Base-by-base conservation (phyloP, 2,888 invertebrate genomes). In the Spilosoma lubricipeda region DNA sequence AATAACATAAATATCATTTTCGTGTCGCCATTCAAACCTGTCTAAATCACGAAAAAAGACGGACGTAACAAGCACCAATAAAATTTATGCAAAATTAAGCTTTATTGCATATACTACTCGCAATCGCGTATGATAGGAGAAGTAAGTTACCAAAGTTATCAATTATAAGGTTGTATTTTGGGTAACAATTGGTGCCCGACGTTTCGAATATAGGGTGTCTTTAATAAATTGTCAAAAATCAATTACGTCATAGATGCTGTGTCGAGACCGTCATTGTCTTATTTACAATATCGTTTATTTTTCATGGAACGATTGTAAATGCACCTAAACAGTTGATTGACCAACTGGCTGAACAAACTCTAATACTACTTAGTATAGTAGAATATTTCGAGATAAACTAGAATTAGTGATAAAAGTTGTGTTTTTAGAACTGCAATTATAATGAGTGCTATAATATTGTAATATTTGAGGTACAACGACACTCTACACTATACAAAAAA, bases 41-140 rank as follows among this genome's bases (percentile, higher is more conserved):
- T 74, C 71, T 63, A 56, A 78, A 77, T 77, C 59, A 77, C 71
- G 77, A 82, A 78, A 75, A 73, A 67, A 68, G 69, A 71, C 15
- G 72, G 79, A 85, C 77, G 71, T 78, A 78, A 84, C 78, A 84
- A 85, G 81, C 79, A 85, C 77, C 63, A 80, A 78, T 76, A 77
- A 75, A 82, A 79, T 77, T 71, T 79, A 79, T 75, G 80, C 77
- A 80, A 79, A 80, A 72, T 27, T 79, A 77, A 80, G 73, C 70
- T 75, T 78, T 77, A 75, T 77, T 79, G 77, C 79, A 78, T 72
- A 73, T 68, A 48, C 48, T 30, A 52, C 23, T 59, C 30, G 42
- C 39, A 48, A 18, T 67, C 27, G 7, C 5, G 30, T 30, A 1
- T 59, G 13, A 63, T 33, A 13, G 23, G 30, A 18, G 48, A 52